A percentile compares a stretch with the other conserved stretches of the same genome.
Evolutionary conservation across 2,113 vertebrate species (phyloP).

Genomic region (Catharus fuscescens): DNA sequence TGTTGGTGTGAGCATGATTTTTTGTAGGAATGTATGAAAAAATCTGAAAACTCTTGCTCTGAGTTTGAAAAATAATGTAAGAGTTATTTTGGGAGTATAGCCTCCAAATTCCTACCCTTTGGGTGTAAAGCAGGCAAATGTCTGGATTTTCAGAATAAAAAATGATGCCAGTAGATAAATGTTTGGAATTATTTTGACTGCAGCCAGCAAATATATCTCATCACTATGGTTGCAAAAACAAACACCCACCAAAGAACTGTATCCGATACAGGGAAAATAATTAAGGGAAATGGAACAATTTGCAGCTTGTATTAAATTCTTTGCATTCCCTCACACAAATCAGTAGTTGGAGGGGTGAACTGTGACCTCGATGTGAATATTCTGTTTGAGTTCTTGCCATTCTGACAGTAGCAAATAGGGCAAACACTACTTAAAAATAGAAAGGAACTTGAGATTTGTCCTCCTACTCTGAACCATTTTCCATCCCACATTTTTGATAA

Average conservation of each 20-base stretch:
- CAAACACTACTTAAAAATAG: neutral
- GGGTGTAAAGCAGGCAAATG: slow-evolving; percentile 42
- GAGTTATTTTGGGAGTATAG: slow-evolving; percentile 1
- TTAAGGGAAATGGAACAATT: slow-evolving; percentile 57
- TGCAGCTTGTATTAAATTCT: slow-evolving; percentile 35
- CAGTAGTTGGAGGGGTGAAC: neutral
- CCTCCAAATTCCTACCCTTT: neutral
- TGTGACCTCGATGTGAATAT: neutral
- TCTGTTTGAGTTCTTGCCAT: neutral
- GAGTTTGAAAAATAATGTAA: neutral
- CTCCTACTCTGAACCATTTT: neutral
- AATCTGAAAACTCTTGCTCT: neutral
- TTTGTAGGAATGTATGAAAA: neutral
- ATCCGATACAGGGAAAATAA: slow-evolving; percentile 45
- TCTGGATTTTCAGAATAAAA: slow-evolving; percentile 13
- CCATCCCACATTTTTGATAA: neutral
- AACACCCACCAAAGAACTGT: slow-evolving; percentile 48
- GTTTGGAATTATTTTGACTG: slow-evolving; percentile 57
- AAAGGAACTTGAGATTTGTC: neutral
- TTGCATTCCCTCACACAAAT: slow-evolving; percentile 6
- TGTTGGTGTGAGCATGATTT: neutral
- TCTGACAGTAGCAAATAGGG: neutral
- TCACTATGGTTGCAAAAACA: slow-evolving; percentile 70
- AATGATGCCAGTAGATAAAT: slow-evolving; percentile 50
- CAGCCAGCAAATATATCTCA: slow-evolving; percentile 58